These are phyloP conservation scores for Ameiurus melas DNA, from an alignment of 2,113 vertebrate species.

Conservation along the genomic window DNA sequence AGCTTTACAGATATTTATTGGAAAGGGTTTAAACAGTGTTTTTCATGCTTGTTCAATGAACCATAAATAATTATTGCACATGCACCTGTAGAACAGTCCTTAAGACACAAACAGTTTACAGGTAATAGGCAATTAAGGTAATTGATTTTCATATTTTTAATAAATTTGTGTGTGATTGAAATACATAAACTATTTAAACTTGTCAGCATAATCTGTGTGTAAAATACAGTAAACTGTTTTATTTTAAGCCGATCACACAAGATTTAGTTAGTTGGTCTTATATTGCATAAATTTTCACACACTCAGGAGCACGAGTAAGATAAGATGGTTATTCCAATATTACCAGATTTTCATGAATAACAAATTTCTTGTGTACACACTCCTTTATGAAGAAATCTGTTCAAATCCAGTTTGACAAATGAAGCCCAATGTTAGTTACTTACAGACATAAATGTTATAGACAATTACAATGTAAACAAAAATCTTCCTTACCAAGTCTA, in stretches of 20 bases:
- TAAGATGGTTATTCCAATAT: background rate
- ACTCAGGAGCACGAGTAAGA: background rate
- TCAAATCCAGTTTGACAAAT: background rate
- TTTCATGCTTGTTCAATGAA: too few relatives aligned
- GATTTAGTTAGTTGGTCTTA: background rate
- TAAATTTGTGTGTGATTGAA: background rate
- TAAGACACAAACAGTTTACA: too few relatives aligned
- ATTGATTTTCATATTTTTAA: too few relatives aligned
- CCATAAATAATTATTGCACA: too few relatives aligned
- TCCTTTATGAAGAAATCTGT: background rate
- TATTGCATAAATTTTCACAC: background rate
- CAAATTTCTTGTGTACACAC: background rate
- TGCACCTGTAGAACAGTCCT: too few relatives aligned
- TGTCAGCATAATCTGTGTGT: background rate
- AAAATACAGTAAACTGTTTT: background rate
- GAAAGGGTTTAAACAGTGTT: too few relatives aligned
- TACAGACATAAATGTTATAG: background rate
- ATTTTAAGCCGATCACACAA: background rate
- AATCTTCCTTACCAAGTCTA: constrained; percentile 81
- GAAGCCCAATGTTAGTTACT: background rate
- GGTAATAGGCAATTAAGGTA: too few relatives aligned
- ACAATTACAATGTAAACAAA: background rate
- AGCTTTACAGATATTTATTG: too few relatives aligned
- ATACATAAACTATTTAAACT: background rate
- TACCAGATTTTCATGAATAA: background rate